Evolutionary conservation across 1,140 invertebrate genomes (phyloP).

Genomic region (Stenopsyche tienmushanensis): DNA sequence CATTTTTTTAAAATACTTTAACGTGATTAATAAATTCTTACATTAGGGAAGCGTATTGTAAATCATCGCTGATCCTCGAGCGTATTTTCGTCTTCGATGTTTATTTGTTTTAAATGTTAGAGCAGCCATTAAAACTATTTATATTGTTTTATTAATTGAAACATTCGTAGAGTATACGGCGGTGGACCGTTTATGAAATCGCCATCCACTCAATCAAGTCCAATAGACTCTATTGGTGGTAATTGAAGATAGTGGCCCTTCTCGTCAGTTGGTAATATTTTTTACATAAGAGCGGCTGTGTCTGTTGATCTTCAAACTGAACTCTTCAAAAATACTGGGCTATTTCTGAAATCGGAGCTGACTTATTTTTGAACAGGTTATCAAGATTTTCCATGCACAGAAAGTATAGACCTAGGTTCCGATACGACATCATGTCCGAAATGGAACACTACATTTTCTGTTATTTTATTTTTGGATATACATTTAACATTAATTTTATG

Average conservation of each 20-base stretch:
- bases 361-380: slow-evolving; percentile 18
- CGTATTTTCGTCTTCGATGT: too few species aligned
- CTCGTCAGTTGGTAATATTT: not conserved
- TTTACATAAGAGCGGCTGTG: not conserved
- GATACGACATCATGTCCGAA: too few species aligned
- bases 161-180: too few species aligned
- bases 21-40: too few species aligned
- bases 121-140: too few species aligned
- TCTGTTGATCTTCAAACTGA: not conserved
- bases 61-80: too few species aligned
- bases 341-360: not conserved
- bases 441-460: not conserved
- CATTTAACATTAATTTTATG: not conserved
- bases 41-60: too few species aligned
- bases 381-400: not conserved
- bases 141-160: too few species aligned
- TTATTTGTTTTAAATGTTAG: too few species aligned
- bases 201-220: slow-evolving; percentile 5
- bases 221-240: slow-evolving; percentile 3
- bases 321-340: not conserved
- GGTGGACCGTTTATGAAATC: too few species aligned
- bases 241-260: slow-evolving; percentile 2
- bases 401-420: not conserved
- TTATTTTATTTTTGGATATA: not conserved
- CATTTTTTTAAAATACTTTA: too few species aligned